These are phyloP conservation scores for Romanogobio albipinnatus DNA, from an alignment of 2,113 vertebrate genomes.

Conservation along the genomic window DNA sequence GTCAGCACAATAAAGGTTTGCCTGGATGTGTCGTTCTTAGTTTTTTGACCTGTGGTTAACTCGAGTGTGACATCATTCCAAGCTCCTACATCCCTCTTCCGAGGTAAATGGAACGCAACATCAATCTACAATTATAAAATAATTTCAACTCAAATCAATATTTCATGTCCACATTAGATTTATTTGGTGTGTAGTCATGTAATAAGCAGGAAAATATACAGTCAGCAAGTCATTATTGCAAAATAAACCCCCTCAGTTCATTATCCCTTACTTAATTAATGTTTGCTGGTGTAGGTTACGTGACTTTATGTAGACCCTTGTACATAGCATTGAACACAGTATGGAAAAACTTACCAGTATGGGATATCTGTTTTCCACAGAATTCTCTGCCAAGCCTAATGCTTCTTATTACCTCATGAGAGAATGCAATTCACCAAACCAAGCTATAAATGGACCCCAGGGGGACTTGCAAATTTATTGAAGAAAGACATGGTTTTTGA, in stretches of 20 bases:
- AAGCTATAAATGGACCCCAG: slow-evolving; percentile 48
- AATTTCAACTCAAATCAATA: background rate
- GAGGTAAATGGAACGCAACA: no score
- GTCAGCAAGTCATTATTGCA: slow-evolving; percentile 12
- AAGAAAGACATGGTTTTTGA: slow-evolving; percentile 22
- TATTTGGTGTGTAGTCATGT: background rate
- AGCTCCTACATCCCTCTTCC: no score
- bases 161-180: background rate
- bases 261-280: slow-evolving; percentile 3
- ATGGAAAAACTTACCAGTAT: slow-evolving; percentile 54
- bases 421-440: slow-evolving; percentile 54
- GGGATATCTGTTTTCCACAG: slow-evolving; percentile 57
- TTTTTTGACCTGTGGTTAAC: no score
- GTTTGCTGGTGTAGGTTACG: slow-evolving; percentile 26
- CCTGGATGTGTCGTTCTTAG: no score
- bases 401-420: slow-evolving; percentile 52
- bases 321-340: slow-evolving; percentile 37
- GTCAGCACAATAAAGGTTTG: no score
- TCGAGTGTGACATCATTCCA: no score
- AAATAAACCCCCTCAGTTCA: slow-evolving; percentile 7
- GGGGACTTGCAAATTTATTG: slow-evolving; percentile 38
- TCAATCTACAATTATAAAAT: background rate
- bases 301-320: slow-evolving; percentile 39
- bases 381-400: slow-evolving; percentile 46
- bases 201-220: slow-evolving; percentile 8